Evolutionary conservation across 2,888 invertebrate species (phyloP).

Genomic region (Zaprionus lineosus): DNA sequence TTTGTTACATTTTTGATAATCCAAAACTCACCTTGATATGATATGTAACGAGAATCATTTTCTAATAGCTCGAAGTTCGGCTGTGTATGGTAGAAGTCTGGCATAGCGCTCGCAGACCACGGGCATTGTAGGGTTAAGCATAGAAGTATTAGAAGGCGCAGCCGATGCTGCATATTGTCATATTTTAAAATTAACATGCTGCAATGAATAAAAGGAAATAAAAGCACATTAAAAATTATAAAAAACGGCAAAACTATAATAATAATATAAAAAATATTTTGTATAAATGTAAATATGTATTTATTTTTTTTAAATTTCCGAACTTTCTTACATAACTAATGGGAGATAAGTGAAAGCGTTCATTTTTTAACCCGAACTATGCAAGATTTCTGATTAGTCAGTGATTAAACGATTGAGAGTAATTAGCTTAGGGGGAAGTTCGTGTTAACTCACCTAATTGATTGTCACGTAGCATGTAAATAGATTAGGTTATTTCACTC

Average conservation of each 20-base stretch:
- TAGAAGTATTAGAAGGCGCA: conserved; percentile 46
- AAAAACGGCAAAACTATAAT: too few relatives aligned
- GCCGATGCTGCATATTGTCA: conserved; percentile 57
- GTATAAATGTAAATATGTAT: too few relatives aligned
- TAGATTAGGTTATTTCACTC: conserved; percentile 60
- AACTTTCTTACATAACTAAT: conserved; percentile 11
- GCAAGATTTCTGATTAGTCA: too few relatives aligned
- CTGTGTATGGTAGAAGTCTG: conserved; percentile 42
- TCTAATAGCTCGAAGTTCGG: conserved; percentile 75
- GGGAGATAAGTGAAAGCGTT: conserved; percentile 36
- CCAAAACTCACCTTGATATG: conserved; percentile 80
- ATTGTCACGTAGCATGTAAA: conserved; percentile 58
- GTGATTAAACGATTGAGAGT: conserved; percentile 29
- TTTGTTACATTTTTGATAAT: conserved; percentile 59
- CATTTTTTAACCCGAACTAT: conserved; percentile 4
- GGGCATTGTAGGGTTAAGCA: conserved; percentile 40
- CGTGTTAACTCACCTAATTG: conserved; percentile 53
- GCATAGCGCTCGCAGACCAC: conserved; percentile 14
- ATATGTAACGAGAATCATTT: conserved; percentile 82
- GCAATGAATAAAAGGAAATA: conserved; percentile 37
- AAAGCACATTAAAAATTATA: background rate
- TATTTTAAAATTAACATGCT: conserved; percentile 72
- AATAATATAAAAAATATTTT: too few relatives aligned
- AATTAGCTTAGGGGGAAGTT: conserved; percentile 30
- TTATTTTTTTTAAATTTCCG: background rate